Evolutionary conservation across 1,140 invertebrate species (phyloP).

Genomic region (Araneus ventricosus): DNA sequence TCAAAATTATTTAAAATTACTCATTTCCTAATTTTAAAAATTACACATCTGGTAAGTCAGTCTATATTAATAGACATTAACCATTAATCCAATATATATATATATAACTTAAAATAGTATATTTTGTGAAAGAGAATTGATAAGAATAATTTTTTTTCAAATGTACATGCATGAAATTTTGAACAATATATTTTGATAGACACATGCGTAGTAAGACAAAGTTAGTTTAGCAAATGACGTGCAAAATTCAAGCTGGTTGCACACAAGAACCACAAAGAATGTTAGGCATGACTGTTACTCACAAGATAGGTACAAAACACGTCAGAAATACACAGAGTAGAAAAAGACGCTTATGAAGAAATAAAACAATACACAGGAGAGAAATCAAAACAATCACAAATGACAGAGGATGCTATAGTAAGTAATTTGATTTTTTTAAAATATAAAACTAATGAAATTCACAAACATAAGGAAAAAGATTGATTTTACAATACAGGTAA

Average conservation of each 20-base stretch:
- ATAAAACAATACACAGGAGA: neutral
- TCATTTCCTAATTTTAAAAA: no score
- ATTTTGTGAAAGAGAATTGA: neutral
- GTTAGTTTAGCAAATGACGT: neutral
- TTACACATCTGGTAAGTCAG: no score
- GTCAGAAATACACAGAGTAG: neutral
- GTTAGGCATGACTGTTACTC: conserved; percentile 54
- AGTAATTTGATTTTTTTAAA: no score
- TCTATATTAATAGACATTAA: no score
- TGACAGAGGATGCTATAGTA: no score
- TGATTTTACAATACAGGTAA: neutral
- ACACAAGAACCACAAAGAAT: neutral
- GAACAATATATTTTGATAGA: neutral
- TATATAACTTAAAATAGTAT: no score
- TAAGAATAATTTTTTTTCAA: neutral
- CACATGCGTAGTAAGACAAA: neutral
- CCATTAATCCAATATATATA: no score
- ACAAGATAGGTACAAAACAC: neutral
- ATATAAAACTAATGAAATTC: no score
- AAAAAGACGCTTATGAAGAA: neutral
- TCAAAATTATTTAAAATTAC: no score
- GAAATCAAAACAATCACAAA: no score
- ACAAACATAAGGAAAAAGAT: no score
- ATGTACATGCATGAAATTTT: neutral
- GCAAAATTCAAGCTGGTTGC: neutral